Evolutionary conservation across 1,140 invertebrate genomes (phyloP).

Genomic region (Mesaphorura yosii): DNA sequence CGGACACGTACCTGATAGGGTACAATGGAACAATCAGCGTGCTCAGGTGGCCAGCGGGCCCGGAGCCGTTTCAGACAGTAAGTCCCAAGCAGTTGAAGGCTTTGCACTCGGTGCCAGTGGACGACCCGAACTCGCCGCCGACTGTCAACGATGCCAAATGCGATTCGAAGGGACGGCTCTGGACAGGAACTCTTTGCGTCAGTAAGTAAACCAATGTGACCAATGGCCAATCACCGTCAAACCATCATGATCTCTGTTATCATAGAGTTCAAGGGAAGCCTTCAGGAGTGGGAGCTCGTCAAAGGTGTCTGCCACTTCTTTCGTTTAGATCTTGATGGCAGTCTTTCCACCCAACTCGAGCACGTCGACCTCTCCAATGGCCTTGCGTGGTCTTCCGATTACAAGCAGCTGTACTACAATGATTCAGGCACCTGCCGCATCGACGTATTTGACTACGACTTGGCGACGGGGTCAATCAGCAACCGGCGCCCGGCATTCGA

Average conservation of each 20-base stretch:
- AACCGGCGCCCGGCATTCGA: slow-evolving; percentile 37
- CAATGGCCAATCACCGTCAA: too few species aligned
- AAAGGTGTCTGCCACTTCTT: too few species aligned
- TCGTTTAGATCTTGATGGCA: slow-evolving; percentile 2
- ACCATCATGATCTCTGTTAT: not conserved
- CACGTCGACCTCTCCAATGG: slow-evolving; percentile 65
- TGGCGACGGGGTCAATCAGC: slow-evolving; percentile 38
- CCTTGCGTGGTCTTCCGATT: slow-evolving; percentile 58
- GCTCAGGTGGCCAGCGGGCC: slow-evolving; percentile 32
- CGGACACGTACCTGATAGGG: slow-evolving; percentile 32
- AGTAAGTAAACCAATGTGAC: not conserved
- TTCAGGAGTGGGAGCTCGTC: too few species aligned
- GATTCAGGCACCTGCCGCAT: slow-evolving; percentile 55
- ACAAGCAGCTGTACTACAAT: slow-evolving; percentile 61
- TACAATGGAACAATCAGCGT: slow-evolving; percentile 23
- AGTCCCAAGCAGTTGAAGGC: slow-evolving; percentile 39
- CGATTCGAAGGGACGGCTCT: slow-evolving; percentile 47
- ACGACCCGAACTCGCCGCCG: slow-evolving; percentile 32
- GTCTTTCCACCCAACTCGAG: slow-evolving; percentile 22
- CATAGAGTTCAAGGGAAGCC: too few species aligned
- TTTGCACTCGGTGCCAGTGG: slow-evolving; percentile 38
- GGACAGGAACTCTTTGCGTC: slow-evolving; percentile 41
- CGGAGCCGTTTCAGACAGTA: slow-evolving; percentile 22
- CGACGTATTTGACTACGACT: slow-evolving; percentile 60
- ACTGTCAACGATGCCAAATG: slow-evolving; percentile 53